Base-by-base conservation (phyloP, 92 coral and sea anemone species). In the Zoanthus sociatus region DNA sequence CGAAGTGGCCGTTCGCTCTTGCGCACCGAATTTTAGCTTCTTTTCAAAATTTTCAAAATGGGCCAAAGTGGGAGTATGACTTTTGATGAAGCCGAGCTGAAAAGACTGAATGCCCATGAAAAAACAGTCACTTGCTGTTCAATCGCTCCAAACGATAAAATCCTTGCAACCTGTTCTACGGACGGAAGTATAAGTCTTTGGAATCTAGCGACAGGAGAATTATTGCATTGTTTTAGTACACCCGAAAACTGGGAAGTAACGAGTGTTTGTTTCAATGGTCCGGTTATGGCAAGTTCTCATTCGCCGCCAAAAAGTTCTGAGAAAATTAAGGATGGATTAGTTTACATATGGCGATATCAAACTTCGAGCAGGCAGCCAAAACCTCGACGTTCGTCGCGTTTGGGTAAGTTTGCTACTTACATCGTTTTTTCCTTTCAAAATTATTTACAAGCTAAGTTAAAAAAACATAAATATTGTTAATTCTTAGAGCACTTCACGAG, bases 161-260 rank as follows among this genome's bases (percentile, higher is more conserved):
- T 78, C 6, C 89, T 97, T 3, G 98, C 99, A 16, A 97, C 98
- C 0, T 93, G 99, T 70, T 92, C 95, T n/a, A 89, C 93, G 4
- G 99, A 97, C 87, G 93, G 94, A 26, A 93, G 73, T 4, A 90
- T 95, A 66, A 87, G 87, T 58, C 79, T 97, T 12, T 97, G 99
- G 99, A 89, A 83, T 31, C 76, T 97, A 9, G 66, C 91, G 6
- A 93, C 94, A 4, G 98, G 97, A 17, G 95, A 97, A 56, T 87
- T 78, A 9, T 37, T 93, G 21, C 88, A 90, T 51, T 79, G 98
- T 50, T 89, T 95, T 10, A 88, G 92, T 30, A 90, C 92, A 1
- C 99, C 92, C 53, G 86, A 91, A 13, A 86, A 84, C 32, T 77
- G 82, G 51, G 94, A 92, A 58, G 96, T 95, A 7, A 95, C 97